Evolutionary conservation across 2,113 vertebrate species (phyloP).

Genomic region (Ailuropoda melanoleuca): DNA sequence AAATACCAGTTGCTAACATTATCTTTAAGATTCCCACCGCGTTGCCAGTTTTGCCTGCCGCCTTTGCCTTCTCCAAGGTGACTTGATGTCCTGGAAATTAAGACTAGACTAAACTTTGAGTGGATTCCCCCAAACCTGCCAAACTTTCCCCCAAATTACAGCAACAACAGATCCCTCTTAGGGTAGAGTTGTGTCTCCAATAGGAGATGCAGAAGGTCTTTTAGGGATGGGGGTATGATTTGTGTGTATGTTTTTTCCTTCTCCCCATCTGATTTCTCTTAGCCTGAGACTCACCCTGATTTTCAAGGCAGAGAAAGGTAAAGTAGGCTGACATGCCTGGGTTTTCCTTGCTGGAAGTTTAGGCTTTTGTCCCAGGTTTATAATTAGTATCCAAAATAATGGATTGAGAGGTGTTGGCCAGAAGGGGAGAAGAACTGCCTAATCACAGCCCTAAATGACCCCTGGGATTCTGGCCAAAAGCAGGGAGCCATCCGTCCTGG

Average conservation of each 20-base stretch:
- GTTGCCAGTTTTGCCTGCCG: background rate
- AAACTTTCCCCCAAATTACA: background rate
- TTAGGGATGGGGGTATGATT: background rate
- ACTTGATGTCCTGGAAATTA: background rate
- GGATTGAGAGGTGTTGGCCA: background rate
- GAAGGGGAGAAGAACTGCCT: conserved; percentile 24
- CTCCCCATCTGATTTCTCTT: background rate
- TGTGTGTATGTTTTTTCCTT: background rate
- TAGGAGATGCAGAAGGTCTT: background rate
- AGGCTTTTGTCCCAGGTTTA: background rate
- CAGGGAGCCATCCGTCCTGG: conserved; percentile 37
- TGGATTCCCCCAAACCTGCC: background rate
- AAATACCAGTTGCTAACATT: background rate
- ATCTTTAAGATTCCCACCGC: background rate
- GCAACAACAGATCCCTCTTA: background rate
- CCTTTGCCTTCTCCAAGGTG: background rate
- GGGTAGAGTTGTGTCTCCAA: background rate
- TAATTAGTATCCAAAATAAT: conserved; percentile 33
- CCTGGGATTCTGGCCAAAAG: conserved; percentile 19
- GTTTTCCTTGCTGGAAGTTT: background rate
- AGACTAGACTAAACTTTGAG: background rate
- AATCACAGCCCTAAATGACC: conserved; percentile 39
- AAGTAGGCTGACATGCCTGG: background rate
- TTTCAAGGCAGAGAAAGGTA: background rate
- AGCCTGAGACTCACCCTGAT: background rate